Conservation (phyloP, 1,140 invertebrate species). For the Drosophila repletoides region DNA sequence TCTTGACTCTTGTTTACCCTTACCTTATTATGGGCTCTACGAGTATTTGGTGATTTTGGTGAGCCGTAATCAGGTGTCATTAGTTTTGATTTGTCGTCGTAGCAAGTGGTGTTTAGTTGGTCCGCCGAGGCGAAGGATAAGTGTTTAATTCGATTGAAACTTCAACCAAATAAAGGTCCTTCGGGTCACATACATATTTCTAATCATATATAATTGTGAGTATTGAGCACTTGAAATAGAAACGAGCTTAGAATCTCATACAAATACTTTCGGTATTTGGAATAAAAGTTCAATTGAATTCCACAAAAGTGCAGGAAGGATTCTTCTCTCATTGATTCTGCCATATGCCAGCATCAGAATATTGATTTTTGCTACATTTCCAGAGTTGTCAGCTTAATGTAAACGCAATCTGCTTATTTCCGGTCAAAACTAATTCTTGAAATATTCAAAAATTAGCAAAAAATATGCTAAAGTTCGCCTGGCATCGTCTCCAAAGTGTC, state of each 20-base stretch:
- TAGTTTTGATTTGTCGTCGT: constrained; percentile 18
- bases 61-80: neutral
- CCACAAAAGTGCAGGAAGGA: no score
- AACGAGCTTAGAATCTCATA: no score
- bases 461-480: neutral
- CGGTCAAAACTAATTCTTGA: neutral
- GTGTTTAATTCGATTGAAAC: neutral
- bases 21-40: neutral
- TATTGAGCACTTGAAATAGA: neutral
- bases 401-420: neutral
- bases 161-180: neutral
- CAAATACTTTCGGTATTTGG: no score
- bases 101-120: neutral
- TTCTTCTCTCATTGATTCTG: no score
- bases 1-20: constrained; percentile 5
- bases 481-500: neutral
- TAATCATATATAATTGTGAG: constrained; percentile 1
- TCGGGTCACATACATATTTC: neutral
- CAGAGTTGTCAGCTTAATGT: neutral
- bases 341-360: no score
- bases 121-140: neutral
- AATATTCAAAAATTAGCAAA: constrained; percentile 3
- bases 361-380: no score
- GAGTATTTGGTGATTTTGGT: constrained; percentile 6
- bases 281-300: no score